Evolutionary conservation across 2,888 invertebrate species (phyloP), one percentile per base, ranked within the genome.

Genomic region (Drosophila eohydei): DNA sequence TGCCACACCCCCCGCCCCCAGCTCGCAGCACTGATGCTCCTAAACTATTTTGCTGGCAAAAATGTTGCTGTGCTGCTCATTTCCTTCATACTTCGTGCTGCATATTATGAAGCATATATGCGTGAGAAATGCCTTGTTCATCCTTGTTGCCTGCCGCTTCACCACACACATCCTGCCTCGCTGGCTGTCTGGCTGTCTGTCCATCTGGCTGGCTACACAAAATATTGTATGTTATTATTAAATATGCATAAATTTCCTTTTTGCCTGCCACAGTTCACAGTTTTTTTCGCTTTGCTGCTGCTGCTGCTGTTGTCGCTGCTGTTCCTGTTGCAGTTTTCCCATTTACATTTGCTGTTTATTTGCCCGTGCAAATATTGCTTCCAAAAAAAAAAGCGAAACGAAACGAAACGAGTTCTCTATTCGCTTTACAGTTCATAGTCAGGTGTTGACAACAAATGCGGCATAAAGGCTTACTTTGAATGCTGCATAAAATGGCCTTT

Each of bases 211-310:
- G 61, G n/a, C 52, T 38, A 67, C 61, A 70, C 68, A 78, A 78
- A 73, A 76, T 72, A 74, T 67, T 79, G 76, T 58, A 73, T 84
- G 82, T 84, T 86, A 69, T 79, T 85, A 85, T 85, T 85, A 85
- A 85, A 85, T 85, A 86, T 85, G 84, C 86, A 85, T 86, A 85
- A 87, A 80, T 87, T 87, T 81, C 63, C 74, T 81, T 75, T 85
- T 74, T 79, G 63, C 55, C 46, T 74, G 77, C 72, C 67, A 48
- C 66, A 66, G 16, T 46, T 46, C 40, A 41, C 63, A 48, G 61
- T 40, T 58, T 28, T 55, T 61, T 34, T 72, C 21, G 21, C 34
- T 41, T 12, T 16, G 16, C 9, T 4, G 12, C 28, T 64, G 54
- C 43, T 28, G 28, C 8, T 67, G 38, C 76, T 71, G 52, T 26